These are phyloP conservation scores for Melanchra persicariae DNA, from an alignment of 2,888 invertebrate species.

Conservation along the genomic window DNA sequence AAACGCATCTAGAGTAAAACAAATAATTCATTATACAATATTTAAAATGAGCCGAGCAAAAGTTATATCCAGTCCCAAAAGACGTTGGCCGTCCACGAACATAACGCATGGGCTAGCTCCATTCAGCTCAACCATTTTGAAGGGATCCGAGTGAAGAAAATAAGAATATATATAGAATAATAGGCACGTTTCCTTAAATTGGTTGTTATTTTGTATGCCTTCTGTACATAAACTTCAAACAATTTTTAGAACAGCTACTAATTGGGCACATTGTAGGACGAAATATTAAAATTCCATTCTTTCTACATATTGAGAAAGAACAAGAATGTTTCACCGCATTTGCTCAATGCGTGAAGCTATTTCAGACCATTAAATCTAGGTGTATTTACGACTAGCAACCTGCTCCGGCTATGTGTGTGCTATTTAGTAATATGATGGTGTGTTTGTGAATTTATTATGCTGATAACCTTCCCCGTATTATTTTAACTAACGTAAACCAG, in stretches of 20 bases:
- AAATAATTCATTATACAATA: no score
- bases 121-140: no score
- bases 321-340: neutral
- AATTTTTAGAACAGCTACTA: neutral
- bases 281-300: no score
- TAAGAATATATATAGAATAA: neutral
- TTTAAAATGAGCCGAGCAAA: no score
- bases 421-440: neutral
- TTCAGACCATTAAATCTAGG: neutral
- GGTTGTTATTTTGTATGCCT: no score
- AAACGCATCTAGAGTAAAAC: no score
- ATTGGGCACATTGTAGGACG: neutral
- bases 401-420: neutral
- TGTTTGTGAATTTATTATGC: neutral
- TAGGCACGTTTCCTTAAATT: neutral
- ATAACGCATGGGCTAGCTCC: no score
- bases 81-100: no score
- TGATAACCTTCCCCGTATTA: neutral
- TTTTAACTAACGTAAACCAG: no score
- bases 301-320: constrained; percentile 8
- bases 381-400: constrained; percentile 1
- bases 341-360: constrained; percentile 6
- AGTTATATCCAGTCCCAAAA: no score
- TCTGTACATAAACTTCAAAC: no score
- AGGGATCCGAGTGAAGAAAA: no score